Conservation (phyloP, 2,113 vertebrate genomes). For the Anolis sagrei region DNA sequence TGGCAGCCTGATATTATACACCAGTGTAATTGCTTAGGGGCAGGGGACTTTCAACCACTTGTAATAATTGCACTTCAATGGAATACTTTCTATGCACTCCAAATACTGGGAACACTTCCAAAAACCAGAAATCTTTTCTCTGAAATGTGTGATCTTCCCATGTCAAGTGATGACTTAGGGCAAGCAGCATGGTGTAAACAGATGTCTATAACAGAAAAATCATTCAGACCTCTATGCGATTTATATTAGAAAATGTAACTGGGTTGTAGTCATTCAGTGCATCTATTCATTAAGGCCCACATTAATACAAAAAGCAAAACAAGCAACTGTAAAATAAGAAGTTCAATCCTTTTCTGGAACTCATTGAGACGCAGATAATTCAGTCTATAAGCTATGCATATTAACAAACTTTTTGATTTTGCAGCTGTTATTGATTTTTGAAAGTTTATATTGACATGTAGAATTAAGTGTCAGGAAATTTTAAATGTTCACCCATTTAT, state of each 20-base stretch:
- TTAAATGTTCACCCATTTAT: slow-evolving; percentile 15
- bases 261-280: not conserved
- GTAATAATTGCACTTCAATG: not conserved
- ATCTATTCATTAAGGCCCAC: not conserved
- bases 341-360: slow-evolving; percentile 3
- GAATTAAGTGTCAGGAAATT: slow-evolving; percentile 41
- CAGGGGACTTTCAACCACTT: not conserved
- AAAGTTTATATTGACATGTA: slow-evolving; percentile 5
- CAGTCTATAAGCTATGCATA: not conserved
- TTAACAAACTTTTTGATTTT: slow-evolving; percentile 17
- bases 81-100: not conserved
- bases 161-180: not conserved
- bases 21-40: not conserved
- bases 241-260: slow-evolving; percentile 7
- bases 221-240: not conserved
- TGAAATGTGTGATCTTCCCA: not conserved
- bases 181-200: no score
- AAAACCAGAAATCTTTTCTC: not conserved
- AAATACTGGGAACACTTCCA: not conserved
- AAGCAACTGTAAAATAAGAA: not conserved
- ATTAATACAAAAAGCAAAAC: not conserved
- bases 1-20: not conserved
- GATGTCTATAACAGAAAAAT: not conserved
- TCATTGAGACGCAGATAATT: not conserved
- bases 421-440: slow-evolving; percentile 24